Conservation (phyloP, 2,797 vertebrate species). For the Gymnodraco acuticeps region DNA sequence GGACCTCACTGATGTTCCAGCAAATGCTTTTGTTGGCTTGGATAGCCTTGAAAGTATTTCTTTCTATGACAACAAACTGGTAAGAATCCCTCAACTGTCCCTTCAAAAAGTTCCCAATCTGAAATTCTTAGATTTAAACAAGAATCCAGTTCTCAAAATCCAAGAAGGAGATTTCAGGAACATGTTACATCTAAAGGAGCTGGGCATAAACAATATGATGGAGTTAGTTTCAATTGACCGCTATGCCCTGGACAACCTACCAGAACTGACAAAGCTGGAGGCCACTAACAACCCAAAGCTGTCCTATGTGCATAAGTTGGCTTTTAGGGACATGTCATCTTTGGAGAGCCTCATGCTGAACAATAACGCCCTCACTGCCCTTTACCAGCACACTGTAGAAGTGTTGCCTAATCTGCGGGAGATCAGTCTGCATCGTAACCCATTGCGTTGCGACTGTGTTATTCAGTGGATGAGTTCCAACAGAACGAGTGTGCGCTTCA, state of each 20-base stretch:
- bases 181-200: conserved; percentile 95
- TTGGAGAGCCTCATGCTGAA: conserved; percentile 99
- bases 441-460: conserved; percentile 94
- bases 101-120: conserved; percentile 96
- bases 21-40: conserved; percentile 94
- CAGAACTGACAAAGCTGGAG: conserved; percentile 97
- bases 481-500: conserved; percentile 95
- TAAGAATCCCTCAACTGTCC: conserved; percentile 92
- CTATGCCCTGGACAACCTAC: conserved; percentile 95
- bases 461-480: conserved; percentile 97
- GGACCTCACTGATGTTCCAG: conserved; percentile 95
- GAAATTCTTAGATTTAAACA: conserved; percentile 99
- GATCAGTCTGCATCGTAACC: conserved; percentile 98
- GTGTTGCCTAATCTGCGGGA: conserved; percentile 94
- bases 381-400: conserved; percentile 93
- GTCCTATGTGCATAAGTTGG: conserved; percentile 92
- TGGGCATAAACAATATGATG: conserved; percentile 98
- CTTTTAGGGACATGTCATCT: conserved; percentile 94
- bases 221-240: conserved; percentile 95
- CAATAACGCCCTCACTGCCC: conserved; percentile 94
- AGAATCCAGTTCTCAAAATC: conserved; percentile 96
- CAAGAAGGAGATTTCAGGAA: conserved; percentile 97
- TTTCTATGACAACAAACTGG: conserved; percentile 97
- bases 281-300: conserved; percentile 98
- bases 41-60: conserved; percentile 97